These are phyloP conservation scores for Channa maculata DNA, from an alignment of 2,113 vertebrate genomes.

Conservation along the genomic window DNA sequence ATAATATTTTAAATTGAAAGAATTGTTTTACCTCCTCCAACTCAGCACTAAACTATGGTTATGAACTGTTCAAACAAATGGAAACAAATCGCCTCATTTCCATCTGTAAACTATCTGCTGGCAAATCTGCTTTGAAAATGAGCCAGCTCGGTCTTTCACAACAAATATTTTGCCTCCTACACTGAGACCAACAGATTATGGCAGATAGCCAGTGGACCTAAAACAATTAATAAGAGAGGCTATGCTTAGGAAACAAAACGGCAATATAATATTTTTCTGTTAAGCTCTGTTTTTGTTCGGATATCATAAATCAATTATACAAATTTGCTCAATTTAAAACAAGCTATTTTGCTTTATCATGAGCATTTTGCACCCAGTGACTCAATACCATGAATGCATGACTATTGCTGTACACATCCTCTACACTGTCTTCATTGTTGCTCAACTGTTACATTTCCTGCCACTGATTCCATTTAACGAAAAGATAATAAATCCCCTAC, in stretches of 20 bases:
- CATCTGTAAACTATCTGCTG: constrained; percentile 72
- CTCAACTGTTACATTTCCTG: constrained; percentile 7
- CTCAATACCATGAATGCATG: constrained; percentile 7
- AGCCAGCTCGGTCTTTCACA: constrained; percentile 75
- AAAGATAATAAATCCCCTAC: neutral
- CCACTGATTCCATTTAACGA: neutral
- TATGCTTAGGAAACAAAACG: constrained; percentile 69
- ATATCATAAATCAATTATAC: constrained; percentile 72
- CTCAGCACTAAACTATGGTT: constrained; percentile 17
- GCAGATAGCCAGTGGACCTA: constrained; percentile 76
- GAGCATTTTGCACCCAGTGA: constrained; percentile 31
- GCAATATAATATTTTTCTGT: constrained; percentile 67
- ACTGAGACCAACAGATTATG: constrained; percentile 75
- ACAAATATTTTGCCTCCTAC: constrained; percentile 76
- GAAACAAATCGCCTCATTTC: constrained; percentile 69
- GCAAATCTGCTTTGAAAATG: constrained; percentile 73
- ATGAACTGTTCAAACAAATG: constrained; percentile 54
- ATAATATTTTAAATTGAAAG: neutral
- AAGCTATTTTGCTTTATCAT: constrained; percentile 33
- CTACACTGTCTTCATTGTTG: constrained; percentile 19
- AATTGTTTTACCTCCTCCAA: constrained; percentile 20
- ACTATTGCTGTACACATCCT: neutral
- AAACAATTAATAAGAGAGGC: constrained; percentile 79
- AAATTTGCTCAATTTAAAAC: constrained; percentile 57
- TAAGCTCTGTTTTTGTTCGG: constrained; percentile 63